Percentiles rank a stretch among this genome's conserved stretches.
These are phyloP conservation scores for Labeo catla DNA, from an alignment of 2,113 vertebrate genomes.

Conservation along the genomic window DNA sequence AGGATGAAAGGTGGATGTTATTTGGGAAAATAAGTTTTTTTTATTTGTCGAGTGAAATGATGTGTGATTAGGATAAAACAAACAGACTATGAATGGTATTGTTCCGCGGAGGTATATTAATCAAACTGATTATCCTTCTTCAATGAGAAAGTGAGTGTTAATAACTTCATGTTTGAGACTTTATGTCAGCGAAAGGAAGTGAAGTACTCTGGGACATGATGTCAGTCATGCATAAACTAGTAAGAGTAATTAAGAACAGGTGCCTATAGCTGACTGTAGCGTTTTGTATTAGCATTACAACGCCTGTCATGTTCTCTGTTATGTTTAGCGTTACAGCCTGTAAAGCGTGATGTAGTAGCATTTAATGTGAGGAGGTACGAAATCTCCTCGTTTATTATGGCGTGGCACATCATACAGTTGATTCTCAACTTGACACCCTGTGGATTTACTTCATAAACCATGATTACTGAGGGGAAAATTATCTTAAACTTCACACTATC, in stretches of 20 bases:
- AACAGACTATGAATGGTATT: slow-evolving; percentile 73
- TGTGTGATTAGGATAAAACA: slow-evolving; percentile 66
- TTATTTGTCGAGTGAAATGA: slow-evolving; percentile 70
- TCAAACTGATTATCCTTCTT: slow-evolving; percentile 72
- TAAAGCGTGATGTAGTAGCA: slow-evolving; percentile 9
- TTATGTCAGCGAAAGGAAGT: slow-evolving; percentile 66
- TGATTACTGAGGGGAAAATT: slow-evolving; percentile 53
- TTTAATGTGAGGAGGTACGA: slow-evolving; percentile 53
- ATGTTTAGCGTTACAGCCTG: background rate
- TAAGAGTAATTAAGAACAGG: slow-evolving; percentile 12
- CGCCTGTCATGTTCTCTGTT: background rate
- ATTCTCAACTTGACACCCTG: slow-evolving; percentile 69
- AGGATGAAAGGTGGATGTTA: slow-evolving; percentile 27
- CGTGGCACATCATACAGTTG: slow-evolving; percentile 67
- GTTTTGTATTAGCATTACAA: slow-evolving; percentile 40
- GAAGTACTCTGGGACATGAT: slow-evolving; percentile 76
- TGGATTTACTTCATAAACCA: slow-evolving; percentile 68
- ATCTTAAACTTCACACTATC: slow-evolving; percentile 16
- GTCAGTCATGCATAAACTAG: slow-evolving; percentile 73
- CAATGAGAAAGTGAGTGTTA: slow-evolving; percentile 70
- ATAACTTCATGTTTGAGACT: slow-evolving; percentile 70
- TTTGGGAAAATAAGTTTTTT: slow-evolving; percentile 47
- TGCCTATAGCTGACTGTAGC: background rate
- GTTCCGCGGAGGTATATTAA: slow-evolving; percentile 76
- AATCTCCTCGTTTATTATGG: slow-evolving; percentile 70